A percentile compares a stretch with the other conserved stretches of the same genome.
phyloP scores from a whole-genome alignment of 1,140 invertebrate species.

The Linepithema humile region DNA sequence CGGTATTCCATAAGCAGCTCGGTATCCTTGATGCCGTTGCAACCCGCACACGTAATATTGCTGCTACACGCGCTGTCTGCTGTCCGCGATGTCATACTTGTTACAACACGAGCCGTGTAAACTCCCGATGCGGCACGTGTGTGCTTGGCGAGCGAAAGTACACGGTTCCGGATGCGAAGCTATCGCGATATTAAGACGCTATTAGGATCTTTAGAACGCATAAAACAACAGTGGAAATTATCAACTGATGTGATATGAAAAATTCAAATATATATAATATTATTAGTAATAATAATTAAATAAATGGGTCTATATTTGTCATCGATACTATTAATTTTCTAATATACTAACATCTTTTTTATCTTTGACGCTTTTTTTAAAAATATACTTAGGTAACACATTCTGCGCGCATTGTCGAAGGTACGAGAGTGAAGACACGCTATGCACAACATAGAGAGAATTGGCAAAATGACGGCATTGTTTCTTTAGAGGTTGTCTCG shows the following conservation, averaged over 20 bases:
- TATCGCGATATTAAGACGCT: not conserved
- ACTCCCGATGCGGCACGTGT: constrained; percentile 4
- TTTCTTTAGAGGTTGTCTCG: constrained; percentile 72
- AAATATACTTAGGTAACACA: not conserved
- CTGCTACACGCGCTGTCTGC: constrained; percentile 12
- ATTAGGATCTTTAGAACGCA: not conserved
- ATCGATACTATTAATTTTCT: not conserved
- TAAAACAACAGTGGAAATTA: not conserved
- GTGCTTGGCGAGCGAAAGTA: not conserved
- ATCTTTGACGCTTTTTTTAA: not conserved
- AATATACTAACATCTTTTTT: not conserved
- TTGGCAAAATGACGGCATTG: constrained; percentile 63
- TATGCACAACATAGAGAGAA: constrained; percentile 27
- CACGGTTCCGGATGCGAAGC: not conserved
- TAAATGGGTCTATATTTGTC: not conserved
- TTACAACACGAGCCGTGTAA: constrained; percentile 34
- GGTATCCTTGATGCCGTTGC: constrained; percentile 27
- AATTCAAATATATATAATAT: not conserved
- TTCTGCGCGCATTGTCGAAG: not conserved
- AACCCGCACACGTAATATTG: constrained; percentile 24
- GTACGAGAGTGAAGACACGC: constrained; percentile 3
- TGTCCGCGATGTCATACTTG: constrained; percentile 38
- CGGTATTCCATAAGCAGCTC: constrained; percentile 27
- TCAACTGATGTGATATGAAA: not conserved
- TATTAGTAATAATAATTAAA: not conserved